Conservation (phyloP, 2,888 invertebrate genomes). For the Cepaea hortensis region DNA sequence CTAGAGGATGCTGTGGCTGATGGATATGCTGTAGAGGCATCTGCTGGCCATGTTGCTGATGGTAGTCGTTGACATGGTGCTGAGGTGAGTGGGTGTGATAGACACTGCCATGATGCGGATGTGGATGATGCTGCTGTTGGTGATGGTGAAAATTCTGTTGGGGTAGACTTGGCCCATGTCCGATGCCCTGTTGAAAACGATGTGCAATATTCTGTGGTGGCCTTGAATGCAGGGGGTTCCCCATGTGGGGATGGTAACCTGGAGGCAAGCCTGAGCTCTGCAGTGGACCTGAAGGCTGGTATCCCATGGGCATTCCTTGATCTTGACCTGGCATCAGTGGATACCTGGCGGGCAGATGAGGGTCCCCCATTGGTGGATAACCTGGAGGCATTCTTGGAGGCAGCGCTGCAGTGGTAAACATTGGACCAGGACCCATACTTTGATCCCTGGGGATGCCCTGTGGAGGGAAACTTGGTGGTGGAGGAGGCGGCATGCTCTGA, state of each 20-base stretch:
- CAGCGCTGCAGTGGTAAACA: conserved; percentile 40
- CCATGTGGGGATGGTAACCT: conserved; percentile 44
- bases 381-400: conserved; percentile 47
- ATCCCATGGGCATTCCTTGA: conserved; percentile 39
- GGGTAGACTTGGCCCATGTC: conserved; percentile 20
- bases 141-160: conserved; percentile 43
- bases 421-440: conserved; percentile 11
- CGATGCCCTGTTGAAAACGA: conserved; percentile 33
- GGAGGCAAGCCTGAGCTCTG: conserved; percentile 39
- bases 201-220: conserved; percentile 44
- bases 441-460: conserved; percentile 43
- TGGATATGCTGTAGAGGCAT: conserved; percentile 6
- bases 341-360: conserved; percentile 41
- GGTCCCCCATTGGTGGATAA: conserved; percentile 46
- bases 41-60: conserved; percentile 39
- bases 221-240: conserved; percentile 34
- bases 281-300: conserved; percentile 39
- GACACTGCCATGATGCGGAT: conserved; percentile 26
- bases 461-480: conserved; percentile 42
- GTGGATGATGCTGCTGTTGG: conserved; percentile 23
- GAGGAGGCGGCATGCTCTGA: conserved; percentile 47
- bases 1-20: conserved; percentile 20
- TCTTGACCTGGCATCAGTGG: conserved; percentile 43
- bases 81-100: conserved; percentile 20
- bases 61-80: conserved; percentile 33